Base-by-base conservation (phyloP, 2,797 vertebrate species). In the Sarcoramphus papa region DNA sequence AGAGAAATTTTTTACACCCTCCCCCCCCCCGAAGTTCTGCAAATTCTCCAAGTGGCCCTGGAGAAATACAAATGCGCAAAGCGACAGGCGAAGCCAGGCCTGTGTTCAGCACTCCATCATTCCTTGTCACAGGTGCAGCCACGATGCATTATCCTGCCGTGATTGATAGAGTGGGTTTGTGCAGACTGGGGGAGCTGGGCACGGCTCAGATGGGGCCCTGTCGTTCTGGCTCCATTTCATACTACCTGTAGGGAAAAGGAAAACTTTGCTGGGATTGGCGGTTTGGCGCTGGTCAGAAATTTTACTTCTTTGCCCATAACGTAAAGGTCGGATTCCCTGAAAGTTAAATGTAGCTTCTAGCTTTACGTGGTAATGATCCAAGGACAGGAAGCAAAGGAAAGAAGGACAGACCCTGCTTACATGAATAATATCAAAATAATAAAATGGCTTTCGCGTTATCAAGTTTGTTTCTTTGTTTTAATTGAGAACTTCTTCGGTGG, bases 91-190 rank as follows among this genome's bases (percentile, higher is more conserved):
- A 98, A 97, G 97, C 97, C 40, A 75, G 97, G 95, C 98, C 98
- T 92, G 97, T 98, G 98, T 97, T 98, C 97, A 98, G 97, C 98
- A 98, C 98, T 99, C 98, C 97, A 99, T 98, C 98, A 98, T 98
- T 93, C 96, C 93, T 97, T 98, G 98, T 98, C 98, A 98, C 97
- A 95, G 97, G 97, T 95, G 98, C 98, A 98, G 97, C 98, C 98
- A 97, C 97, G 98, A 97, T 97, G 97, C 97, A 97, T 98, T 98
- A 98, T 98, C 98, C 98, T 77, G 96, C 95, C 41, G 92, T 99
- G 98, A 99, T 98, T 98, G 98, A 99, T 99, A 98, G 98, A 98
- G 98, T 98, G 95, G 98, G 97, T 94, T 97, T 96, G 96, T 97
- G 96, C 97, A 94, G 98, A 96, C 97, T 88, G 90, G 98, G 97